Base-by-base conservation (phyloP, 64 coral and sea anemone species). In the Dendrophyllia cribrosa region DNA sequence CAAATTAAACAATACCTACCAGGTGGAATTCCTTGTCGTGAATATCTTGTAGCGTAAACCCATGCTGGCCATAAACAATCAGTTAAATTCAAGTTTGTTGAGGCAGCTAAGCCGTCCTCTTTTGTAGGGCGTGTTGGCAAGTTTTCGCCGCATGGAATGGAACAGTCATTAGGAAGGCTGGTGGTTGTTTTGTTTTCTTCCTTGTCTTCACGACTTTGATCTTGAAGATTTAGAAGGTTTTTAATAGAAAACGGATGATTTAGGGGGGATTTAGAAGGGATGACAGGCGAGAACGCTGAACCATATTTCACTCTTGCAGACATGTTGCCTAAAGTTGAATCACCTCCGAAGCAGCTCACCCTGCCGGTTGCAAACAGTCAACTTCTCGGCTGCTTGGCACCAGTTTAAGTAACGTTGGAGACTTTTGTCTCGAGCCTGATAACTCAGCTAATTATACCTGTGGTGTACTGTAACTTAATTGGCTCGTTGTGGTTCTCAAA, bases 171-270 rank as follows among this genome's bases (percentile, higher is more conserved):
- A 62, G 15, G 17, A 88, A 17, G 21, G 7, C 51, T 51, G 7
- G 86, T 12, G 70, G 14, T 44, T 44, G 56, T 60, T 47, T 63
- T 88, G 24, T 61, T 87, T 16, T 20, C 21, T 19, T 44, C 51
- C 7, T 20, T 75, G 51, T 74, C 86, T 34, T 9, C 70, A 61
- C 48, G 48, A 43, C 8, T 45, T 62, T 62, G 68, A 7, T 88
- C 70, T 68, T 88, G 69, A 43, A 88, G 68, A 60, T 59, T 76
- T 74, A 88, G 58, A 4, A 88, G 22, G 72, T 76, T 88, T 73
- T 58, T 88, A 45, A 88, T 88, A 10, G 86, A 88, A 51, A 88
- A 88, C 48, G 86, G 86, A 76, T 88, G 86, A 59, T 88, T 88
- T 72, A 87, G 45, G 45, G 66, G 6, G 69, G 86, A 88, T 59